Evolutionary conservation across 2,113 vertebrate genomes (phyloP), one percentile per base, ranked within the genome.

Genomic region (Paraplagusia blochii): DNA sequence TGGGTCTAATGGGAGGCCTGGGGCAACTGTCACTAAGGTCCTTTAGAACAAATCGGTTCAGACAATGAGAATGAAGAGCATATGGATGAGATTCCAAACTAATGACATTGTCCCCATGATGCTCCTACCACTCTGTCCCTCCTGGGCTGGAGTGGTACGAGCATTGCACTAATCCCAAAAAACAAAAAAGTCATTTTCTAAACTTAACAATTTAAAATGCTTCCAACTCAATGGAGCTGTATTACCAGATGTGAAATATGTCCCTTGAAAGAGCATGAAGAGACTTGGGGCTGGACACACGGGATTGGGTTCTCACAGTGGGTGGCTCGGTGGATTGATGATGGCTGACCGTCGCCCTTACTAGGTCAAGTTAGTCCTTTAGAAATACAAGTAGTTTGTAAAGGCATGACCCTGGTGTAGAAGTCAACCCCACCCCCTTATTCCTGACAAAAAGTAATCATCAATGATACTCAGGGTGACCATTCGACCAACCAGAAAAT

Each of bases 301-400:
- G 53, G 60, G 43, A 53, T 17, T 66, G 46, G 44, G 77, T 77
- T 79, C 60, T 77, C 66, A n/a, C 72, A 51, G 73, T 81, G 73
- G 67, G 71, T 74, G 74, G 61, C 43, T 74, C 47, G 43, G 59
- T 72, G 72, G 53, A 40, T 66, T 52, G 72, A 76, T 80, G 79
- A 83, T 83, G 79, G 69, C 71, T 85, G 80, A 80, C 80, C 80
- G 52, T 40, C 66, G 66, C 45, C 57, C 84, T 85, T 84, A 81
- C 79, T 76, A 52, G 65, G 58, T 53, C 66, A 43, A 51, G 62
- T 45, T 45, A 55, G 35, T 49, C 58, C 71, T 46, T 74, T 68
- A 65, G 78, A 77, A 76, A 85, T 79, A 84, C 70, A 85, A 80
- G 72, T 58, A 74, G 54, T 85, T 81, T 84, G 84, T 85, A 83